Evolutionary conservation across 2,888 invertebrate species (phyloP).

Genomic region (Leistus spinibarbis): DNA sequence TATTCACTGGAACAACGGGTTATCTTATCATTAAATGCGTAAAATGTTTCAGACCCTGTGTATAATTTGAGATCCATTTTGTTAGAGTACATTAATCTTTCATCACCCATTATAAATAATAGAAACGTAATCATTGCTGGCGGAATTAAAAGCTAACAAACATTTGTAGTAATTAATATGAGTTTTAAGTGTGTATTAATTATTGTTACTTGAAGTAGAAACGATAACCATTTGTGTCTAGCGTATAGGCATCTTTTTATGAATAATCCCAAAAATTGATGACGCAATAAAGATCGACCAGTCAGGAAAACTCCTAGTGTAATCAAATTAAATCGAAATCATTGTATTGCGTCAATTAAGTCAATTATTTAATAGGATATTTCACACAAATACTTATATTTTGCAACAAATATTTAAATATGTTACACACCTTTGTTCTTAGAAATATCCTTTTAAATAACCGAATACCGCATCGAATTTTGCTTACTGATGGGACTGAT

Average conservation of each 20-base stretch:
- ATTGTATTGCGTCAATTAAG: no score
- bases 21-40: constrained; percentile 32
- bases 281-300: not conserved
- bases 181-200: not conserved
- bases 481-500: no score
- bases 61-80: constrained; percentile 5
- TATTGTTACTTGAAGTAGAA: constrained; percentile 18
- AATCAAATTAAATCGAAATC: no score
- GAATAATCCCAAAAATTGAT: constrained; percentile 22
- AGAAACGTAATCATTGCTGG: not conserved
- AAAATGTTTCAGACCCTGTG: constrained; percentile 20
- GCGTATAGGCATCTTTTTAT: constrained; percentile 10
- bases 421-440: no score
- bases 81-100: no score
- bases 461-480: no score
- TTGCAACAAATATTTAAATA: no score
- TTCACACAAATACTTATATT: no score
- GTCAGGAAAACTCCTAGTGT: not conserved
- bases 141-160: constrained; percentile 16
- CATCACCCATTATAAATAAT: not conserved
- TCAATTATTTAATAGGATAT: no score
- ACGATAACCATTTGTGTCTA: constrained; percentile 6
- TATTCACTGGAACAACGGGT: no score
- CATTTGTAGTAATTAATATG: not conserved
- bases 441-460: no score